Evolutionary conservation across 2,797 vertebrate species (phyloP).

Genomic region (Lepus oiostolus): DNA sequence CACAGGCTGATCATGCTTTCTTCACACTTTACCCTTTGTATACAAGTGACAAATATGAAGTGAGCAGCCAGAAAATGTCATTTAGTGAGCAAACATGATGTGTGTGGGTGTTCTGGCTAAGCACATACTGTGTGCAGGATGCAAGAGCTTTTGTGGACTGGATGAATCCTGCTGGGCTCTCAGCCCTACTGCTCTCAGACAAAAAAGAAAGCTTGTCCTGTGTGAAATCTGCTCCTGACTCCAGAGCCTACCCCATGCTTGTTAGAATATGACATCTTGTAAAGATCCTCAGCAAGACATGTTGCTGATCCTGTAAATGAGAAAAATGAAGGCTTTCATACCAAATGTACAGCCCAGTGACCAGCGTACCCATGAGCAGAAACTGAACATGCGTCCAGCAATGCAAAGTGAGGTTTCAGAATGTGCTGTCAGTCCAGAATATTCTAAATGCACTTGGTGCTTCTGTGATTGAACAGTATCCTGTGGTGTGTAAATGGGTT

Average conservation of each 20-base stretch:
- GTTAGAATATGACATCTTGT: conserved; percentile 86
- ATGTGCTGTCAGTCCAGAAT: conserved; percentile 73
- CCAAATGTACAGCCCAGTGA: conserved; percentile 75
- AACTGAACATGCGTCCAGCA: conserved; percentile 82
- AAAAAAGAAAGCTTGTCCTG: conserved; percentile 81
- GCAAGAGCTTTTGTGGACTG: conserved; percentile 87
- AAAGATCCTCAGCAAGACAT: conserved; percentile 82
- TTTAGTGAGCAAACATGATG: conserved; percentile 81
- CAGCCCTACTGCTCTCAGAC: conserved; percentile 76
- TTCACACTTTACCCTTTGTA: conserved; percentile 80
- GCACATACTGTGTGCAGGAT: conserved; percentile 79
- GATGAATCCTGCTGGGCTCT: conserved; percentile 88
- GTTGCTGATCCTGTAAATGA: conserved; percentile 84
- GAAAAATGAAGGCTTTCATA: conserved; percentile 86
- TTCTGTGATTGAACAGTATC: conserved; percentile 61
- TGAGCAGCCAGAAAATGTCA: conserved; percentile 89
- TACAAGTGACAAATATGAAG: conserved; percentile 88
- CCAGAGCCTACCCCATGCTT: conserved; percentile 81
- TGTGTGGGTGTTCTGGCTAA: conserved; percentile 78
- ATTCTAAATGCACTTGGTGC: conserved; percentile 50
- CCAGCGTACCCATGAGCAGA: conserved; percentile 78
- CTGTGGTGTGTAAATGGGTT: conserved; percentile 65
- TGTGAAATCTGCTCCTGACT: conserved; percentile 85
- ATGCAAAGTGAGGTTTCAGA: conserved; percentile 76
- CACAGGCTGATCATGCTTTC: conserved; percentile 85